phyloP scores from a whole-genome alignment of 1,140 invertebrate species.

The Galleria mellonella region DNA sequence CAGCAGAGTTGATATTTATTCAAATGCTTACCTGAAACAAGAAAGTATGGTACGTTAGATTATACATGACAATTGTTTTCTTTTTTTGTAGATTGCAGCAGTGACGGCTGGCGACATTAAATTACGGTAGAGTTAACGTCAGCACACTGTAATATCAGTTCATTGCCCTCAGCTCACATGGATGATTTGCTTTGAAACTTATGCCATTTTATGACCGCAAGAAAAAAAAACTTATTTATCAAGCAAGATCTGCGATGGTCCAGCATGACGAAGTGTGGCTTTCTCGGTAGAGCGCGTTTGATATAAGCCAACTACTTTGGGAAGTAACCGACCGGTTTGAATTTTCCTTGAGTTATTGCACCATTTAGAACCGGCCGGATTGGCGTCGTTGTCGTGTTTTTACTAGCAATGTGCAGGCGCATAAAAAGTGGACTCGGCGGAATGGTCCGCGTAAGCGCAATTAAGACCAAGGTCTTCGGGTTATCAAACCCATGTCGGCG shows the following conservation, averaged over 20 bases:
- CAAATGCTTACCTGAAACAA: slow-evolving; percentile 42
- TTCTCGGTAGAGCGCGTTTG: slow-evolving; percentile 51
- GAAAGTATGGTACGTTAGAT: slow-evolving; percentile 3
- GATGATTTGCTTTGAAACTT: slow-evolving; percentile 4
- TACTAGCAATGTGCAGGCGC: slow-evolving; percentile 68
- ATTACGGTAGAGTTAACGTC: background rate
- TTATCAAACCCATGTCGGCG: slow-evolving; percentile 69
- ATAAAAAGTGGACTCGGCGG: slow-evolving; percentile 69
- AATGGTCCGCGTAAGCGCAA: slow-evolving; percentile 69
- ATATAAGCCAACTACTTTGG: slow-evolving; percentile 39
- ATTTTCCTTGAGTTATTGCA: slow-evolving; percentile 38
- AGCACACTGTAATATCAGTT: slow-evolving; percentile 1
- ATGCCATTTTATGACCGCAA: slow-evolving; percentile 16
- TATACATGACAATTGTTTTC: background rate
- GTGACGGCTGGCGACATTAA: background rate
- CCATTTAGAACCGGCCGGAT: slow-evolving; percentile 51
- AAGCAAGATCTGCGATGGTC: slow-evolving; percentile 38
- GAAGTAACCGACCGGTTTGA: slow-evolving; percentile 22
- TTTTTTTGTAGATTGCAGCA: background rate
- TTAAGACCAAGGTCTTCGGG: slow-evolving; percentile 72
- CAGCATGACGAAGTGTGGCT: slow-evolving; percentile 31
- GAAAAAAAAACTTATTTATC: slow-evolving; percentile 24
- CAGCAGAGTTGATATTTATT: background rate
- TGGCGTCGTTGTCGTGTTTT: slow-evolving; percentile 57
- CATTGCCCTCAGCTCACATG: background rate